Evolutionary conservation across 2,888 invertebrate genomes (phyloP).

Genomic region (Abrostola triplasia): DNA sequence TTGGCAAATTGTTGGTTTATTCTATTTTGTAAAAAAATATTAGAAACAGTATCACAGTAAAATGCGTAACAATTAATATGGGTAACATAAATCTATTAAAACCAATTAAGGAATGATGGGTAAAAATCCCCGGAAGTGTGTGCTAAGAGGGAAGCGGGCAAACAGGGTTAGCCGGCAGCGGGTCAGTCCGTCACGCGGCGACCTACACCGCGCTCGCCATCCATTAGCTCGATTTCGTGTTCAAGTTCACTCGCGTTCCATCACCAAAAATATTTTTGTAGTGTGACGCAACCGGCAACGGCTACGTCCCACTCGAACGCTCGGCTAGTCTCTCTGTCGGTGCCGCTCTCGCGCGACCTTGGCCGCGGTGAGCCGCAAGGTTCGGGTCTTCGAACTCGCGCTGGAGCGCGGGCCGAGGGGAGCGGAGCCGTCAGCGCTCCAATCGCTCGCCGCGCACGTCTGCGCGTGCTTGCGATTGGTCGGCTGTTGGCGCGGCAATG

Average conservation of each 20-base stretch:
- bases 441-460: slow-evolving; percentile 82
- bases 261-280: slow-evolving; percentile 88
- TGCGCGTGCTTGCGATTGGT: slow-evolving; percentile 86
- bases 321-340: slow-evolving; percentile 76
- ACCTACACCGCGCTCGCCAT: slow-evolving; percentile 80
- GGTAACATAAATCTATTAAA: slow-evolving; percentile 7
- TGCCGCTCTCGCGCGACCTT: slow-evolving; percentile 90
- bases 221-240: slow-evolving; percentile 86
- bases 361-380: slow-evolving; percentile 96
- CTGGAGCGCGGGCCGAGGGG: slow-evolving; percentile 75
- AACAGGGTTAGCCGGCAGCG: slow-evolving; percentile 75
- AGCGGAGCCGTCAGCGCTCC: slow-evolving; percentile 79
- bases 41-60: background rate
- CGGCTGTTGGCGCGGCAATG: slow-evolving; percentile 91
- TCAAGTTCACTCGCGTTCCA: slow-evolving; percentile 88
- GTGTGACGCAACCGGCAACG: slow-evolving; percentile 85
- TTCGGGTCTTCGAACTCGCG: slow-evolving; percentile 93
- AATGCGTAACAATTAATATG: slow-evolving; percentile 1
- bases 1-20: slow-evolving; percentile 11
- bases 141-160: slow-evolving; percentile 69
- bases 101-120: slow-evolving; percentile 10
- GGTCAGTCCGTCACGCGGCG: slow-evolving; percentile 84
- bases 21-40: slow-evolving; percentile 1
- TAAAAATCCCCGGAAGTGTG: slow-evolving; percentile 68
- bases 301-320: slow-evolving; percentile 81